Percentiles rank a stretch among this genome's conserved stretches.
These are phyloP conservation scores for Heteropelma amictum DNA, from an alignment of 2,888 invertebrate species.

Conservation along the genomic window DNA sequence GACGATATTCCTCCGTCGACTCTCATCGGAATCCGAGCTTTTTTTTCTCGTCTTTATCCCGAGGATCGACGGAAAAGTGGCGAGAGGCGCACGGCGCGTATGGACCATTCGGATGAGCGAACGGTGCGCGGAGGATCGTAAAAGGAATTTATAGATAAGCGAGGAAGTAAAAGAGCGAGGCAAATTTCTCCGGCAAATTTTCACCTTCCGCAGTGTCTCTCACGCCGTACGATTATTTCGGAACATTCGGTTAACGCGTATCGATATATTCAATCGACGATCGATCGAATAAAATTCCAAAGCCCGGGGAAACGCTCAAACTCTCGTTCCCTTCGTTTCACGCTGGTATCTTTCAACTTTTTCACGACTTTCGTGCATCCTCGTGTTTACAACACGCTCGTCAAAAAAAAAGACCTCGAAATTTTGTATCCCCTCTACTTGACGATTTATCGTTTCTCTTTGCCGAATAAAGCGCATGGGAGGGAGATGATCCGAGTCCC, in stretches of 20 bases:
- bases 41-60: conserved; percentile 33
- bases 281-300: conserved; percentile 33
- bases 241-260: conserved; percentile 1
- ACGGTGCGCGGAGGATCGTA: conserved; percentile 50
- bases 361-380: not conserved
- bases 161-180: conserved; percentile 24
- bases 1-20: conserved; percentile 4
- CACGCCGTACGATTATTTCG: no score
- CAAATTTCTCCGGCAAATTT: conserved; percentile 51
- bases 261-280: conserved; percentile 17
- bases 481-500: no score
- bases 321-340: not conserved
- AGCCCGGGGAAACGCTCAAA: no score
- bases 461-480: conserved; percentile 8
- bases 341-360: not conserved
- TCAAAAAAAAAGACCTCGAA: not conserved
- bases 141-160: conserved; percentile 57
- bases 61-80: conserved; percentile 33
- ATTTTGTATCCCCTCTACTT: not conserved
- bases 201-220: conserved; percentile 27
- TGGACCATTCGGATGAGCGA: conserved; percentile 52
- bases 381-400: not conserved
- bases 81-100: conserved; percentile 22
- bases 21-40: not conserved
- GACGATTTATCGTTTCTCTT: conserved; percentile 35